Conservation (phyloP, 2,113 vertebrate species). For the Gymnobelideus leadbeateri region DNA sequence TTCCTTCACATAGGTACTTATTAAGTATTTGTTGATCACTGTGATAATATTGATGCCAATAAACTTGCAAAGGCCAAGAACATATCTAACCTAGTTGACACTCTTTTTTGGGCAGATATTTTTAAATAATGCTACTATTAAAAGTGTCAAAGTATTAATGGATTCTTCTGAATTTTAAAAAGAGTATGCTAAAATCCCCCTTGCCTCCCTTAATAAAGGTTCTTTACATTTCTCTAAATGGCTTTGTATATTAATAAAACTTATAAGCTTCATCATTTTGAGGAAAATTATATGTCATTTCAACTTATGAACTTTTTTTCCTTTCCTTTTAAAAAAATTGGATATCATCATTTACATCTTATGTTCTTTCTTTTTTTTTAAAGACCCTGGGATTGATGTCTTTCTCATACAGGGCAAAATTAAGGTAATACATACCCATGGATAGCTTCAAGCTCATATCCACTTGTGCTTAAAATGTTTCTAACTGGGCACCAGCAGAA, state of each 20-base stretch:
- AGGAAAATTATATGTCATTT: conserved; percentile 65
- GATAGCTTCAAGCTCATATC: conserved; percentile 30
- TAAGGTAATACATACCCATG: conserved; percentile 55
- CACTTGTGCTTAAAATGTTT: conserved; percentile 62
- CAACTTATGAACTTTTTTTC: conserved; percentile 66
- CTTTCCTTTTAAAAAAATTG: conserved; percentile 37
- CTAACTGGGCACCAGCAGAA: conserved; percentile 36
- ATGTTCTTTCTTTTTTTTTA: conserved; percentile 14
- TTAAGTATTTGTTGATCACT: not conserved
- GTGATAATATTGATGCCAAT: not conserved
- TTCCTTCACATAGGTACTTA: not conserved
- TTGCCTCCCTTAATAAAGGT: not conserved
- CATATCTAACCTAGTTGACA: not conserved
- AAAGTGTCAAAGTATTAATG: conserved; percentile 4
- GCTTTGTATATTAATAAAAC: conserved; percentile 9
- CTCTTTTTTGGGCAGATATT: not conserved
- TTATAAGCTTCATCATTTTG: conserved; percentile 57
- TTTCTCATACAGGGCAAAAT: conserved; percentile 26
- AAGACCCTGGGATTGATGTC: not conserved
- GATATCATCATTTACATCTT: conserved; percentile 67
- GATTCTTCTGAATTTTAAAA: conserved; percentile 1
- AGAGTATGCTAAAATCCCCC: conserved; percentile 10
- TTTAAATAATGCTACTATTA: not conserved
- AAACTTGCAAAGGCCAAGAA: not conserved
- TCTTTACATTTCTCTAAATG: conserved; percentile 5